phyloP scores from a whole-genome alignment of 2,888 invertebrate genomes.

The Mesorhabditis sp. region DNA sequence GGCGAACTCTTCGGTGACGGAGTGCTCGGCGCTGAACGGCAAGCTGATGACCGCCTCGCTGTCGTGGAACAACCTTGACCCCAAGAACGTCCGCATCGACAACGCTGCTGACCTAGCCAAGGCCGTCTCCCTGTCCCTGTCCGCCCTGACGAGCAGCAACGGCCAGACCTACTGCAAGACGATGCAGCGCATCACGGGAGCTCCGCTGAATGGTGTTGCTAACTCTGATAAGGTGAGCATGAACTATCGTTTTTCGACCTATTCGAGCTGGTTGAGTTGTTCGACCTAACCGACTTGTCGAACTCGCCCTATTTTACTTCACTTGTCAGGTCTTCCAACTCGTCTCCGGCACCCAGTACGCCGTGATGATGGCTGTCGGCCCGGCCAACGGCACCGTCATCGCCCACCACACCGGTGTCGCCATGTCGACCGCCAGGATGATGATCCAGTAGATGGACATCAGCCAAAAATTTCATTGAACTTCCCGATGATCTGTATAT shows the following conservation, averaged over 20 bases:
- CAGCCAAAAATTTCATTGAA: not conserved
- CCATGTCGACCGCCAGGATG: not conserved
- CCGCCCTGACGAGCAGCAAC: not conserved
- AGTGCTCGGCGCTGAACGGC: not conserved
- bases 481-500: not conserved
- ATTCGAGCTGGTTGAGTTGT: no score
- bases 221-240: not conserved
- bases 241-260: no score
- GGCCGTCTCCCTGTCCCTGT: not conserved
- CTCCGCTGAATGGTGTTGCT: not conserved
- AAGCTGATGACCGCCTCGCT: not conserved
- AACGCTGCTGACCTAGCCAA: slow-evolving; percentile 1
- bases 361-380: not conserved
- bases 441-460: not conserved
- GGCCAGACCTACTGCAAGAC: slow-evolving; percentile 4
- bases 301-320: not conserved
- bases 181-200: not conserved
- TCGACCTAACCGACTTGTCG: no score
- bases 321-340: not conserved
- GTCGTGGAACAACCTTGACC: not conserved
- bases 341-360: not conserved
- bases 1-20: not conserved
- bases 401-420: slow-evolving; percentile 1
- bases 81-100: not conserved
- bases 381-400: not conserved